Percentiles rank a stretch among this genome's conserved stretches.
Evolutionary conservation across 2,797 vertebrate species (phyloP).

Genomic region (Enteromius unitaeniatus): DNA sequence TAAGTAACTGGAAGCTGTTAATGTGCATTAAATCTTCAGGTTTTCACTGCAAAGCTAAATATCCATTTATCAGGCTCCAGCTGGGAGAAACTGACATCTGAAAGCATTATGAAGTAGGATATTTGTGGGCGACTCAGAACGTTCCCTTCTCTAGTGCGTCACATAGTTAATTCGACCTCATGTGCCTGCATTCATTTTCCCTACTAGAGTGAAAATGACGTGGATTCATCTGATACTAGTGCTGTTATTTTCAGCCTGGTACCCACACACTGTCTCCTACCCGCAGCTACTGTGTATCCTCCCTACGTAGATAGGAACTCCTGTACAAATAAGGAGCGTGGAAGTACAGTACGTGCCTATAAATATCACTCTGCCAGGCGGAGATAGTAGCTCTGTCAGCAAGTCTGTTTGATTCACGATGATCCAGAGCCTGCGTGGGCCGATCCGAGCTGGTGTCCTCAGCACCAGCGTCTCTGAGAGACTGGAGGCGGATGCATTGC

Average conservation of each 20-base stretch:
- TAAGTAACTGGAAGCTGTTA: no score
- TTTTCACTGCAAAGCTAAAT: background rate
- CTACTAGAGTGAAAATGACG: conserved; percentile 24
- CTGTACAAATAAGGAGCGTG: conserved; percentile 73
- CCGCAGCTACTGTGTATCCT: conserved; percentile 61
- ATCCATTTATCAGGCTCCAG: background rate
- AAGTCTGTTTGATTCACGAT: conserved; percentile 66
- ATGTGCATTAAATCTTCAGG: background rate
- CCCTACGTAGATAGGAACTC: conserved; percentile 49
- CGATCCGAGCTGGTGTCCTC: conserved; percentile 63
- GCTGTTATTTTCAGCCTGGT: conserved; percentile 60
- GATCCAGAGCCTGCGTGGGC: conserved; percentile 74
- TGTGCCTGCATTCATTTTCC: conserved; percentile 21
- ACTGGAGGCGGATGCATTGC: conserved; percentile 74
- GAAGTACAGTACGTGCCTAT: conserved; percentile 69
- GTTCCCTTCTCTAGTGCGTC: conserved; percentile 8
- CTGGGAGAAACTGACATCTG: background rate
- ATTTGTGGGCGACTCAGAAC: background rate
- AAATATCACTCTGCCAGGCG: conserved; percentile 72
- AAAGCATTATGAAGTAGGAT: background rate
- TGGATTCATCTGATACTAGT: conserved; percentile 30
- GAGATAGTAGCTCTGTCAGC: conserved; percentile 57
- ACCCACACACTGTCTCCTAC: conserved; percentile 64
- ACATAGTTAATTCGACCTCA: background rate
- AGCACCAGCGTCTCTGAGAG: conserved; percentile 74